Base-by-base conservation (phyloP, 2,888 invertebrate species). In the Schizotus pectinicornis region DNA sequence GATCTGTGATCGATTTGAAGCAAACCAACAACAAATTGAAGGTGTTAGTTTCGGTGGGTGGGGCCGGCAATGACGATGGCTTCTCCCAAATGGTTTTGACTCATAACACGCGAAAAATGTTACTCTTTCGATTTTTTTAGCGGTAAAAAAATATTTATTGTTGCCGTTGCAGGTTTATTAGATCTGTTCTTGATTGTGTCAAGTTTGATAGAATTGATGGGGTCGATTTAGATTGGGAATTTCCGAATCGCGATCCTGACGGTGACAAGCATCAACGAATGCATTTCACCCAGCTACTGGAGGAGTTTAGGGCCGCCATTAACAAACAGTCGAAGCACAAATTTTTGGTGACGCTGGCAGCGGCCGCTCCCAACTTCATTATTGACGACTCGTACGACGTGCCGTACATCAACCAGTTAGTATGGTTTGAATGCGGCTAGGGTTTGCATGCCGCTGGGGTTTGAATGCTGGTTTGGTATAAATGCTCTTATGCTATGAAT, bases 151-250 rank as follows among this genome's bases (percentile, higher is more conserved):
- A 3, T 22, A 22, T 22, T 22, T 3, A 22, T 22, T 22, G 22
- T 22, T 22, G 22, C 5, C 5, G 5, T 22, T 22, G 5, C 22
- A 22, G 22, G 5, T 22, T 22, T 22, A 22, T 22, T 5, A 2
- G 22, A 2, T 22, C 22, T 2, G 22, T 22, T 22, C 22, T 22
- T 5, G 22, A 22, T 22, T 22, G 5, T 5, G 22, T 22, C 5
- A 81, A 81, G 57, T 78, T 80, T 22, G 83, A 84, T 61, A 80
- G 80, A 34, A 77, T 90, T 30, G 90, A 91, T 77, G 91, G 90
- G 5, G 77, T 91, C 1, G 91, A 94, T 78, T 78, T 93, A 31
- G 94, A 94, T 74, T 94, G 92, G 92, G 95, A 95, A 75, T 95
- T 94, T 77, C 94, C 94, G 1, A 88, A 85, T 71, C 74, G 80